Percentiles rank a stretch among this genome's conserved stretches.
Conservation (phyloP, 53 echinoderm and acorn worm genomes). For the Hippasteria phrygiana region DNA sequence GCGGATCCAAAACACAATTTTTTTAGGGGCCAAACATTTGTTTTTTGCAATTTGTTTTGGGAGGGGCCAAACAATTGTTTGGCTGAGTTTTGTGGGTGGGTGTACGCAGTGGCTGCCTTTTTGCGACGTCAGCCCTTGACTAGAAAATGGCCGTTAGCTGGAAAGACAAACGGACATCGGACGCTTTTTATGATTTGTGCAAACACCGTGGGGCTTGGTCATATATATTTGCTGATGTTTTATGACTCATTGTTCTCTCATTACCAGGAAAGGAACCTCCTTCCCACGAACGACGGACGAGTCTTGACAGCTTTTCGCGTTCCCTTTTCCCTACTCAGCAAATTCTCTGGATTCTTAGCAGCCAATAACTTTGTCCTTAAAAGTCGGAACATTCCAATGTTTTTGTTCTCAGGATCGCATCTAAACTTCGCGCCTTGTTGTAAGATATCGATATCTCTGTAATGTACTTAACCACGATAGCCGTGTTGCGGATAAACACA, state of each 20-base stretch:
- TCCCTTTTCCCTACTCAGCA: neutral
- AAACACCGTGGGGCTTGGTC: conserved; percentile 30
- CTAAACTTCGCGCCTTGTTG: conserved; percentile 19
- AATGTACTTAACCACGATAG: conserved; percentile 7
- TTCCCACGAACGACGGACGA: neutral
- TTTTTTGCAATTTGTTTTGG: too few relatives aligned
- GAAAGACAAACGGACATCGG: neutral
- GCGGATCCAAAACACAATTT: too few relatives aligned
- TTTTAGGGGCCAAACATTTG: too few relatives aligned
- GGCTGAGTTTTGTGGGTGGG: too few relatives aligned
- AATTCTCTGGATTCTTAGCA: neutral
- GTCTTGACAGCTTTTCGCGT: neutral
- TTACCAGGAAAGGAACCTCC: neutral
- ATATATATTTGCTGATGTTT: conserved; percentile 34
- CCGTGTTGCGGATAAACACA: conserved; percentile 20
- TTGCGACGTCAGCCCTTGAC: neutral
- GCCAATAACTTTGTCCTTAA: neutral
- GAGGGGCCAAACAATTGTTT: too few relatives aligned
- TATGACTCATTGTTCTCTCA: conserved; percentile 18
- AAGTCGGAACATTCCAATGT: neutral
- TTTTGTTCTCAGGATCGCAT: neutral
- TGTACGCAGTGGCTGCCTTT: too few relatives aligned
- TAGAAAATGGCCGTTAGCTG: neutral
- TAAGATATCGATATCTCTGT: conserved; percentile 13
- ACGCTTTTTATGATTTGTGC: conserved; percentile 49